Evolutionary conservation across 2,888 invertebrate genomes (phyloP), one percentile per base, ranked within the genome.

Genomic region (Molanna angustata): DNA sequence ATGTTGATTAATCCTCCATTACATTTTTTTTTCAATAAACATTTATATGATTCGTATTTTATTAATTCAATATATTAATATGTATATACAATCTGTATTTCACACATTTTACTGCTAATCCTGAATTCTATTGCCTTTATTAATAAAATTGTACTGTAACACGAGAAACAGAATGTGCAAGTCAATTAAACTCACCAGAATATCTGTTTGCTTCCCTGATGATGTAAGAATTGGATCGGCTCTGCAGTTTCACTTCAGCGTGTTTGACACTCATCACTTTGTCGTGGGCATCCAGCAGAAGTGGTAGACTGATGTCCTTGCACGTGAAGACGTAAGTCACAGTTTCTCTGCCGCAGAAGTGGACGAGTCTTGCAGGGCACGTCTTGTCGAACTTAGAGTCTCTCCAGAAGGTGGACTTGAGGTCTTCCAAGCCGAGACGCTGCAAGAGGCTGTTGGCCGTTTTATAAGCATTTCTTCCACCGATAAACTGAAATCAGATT

Each of bases 261-360:
- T 75, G 73, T 59, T 72, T 72, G 14, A 78, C 70, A 61, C 71
- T 72, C 68, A 78, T 73, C 1, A 73, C 69, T 1, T 70, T 66
- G 62, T 80, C 80, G 58, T 80, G 78, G 2, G 78, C 74, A 37
- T 80, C 75, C 54, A 82, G 67, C 62, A 77, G 81, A 58, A 73
- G 71, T 2, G 62, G 64, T 66, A 80, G 73, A 33, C 72, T 76
- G 41, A 76, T 70, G 52, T 76, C 73, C 61, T 76, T 74, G 62
- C 82, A 82, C 0, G 79, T 74, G 21, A 69, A 65, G 11, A 71
- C 71, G 62, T 62, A 68, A 67, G 69, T 71, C 18, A 78, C 64
- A 54, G 74, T 63, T 33, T 61, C 74, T 1, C 73, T 69, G 50
- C 71, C 68, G 56, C 80, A 80, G 69, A 72, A 76, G 60, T 76